Evolutionary conservation across 2,113 vertebrate species (phyloP).

Genomic region (Egretta garzetta): DNA sequence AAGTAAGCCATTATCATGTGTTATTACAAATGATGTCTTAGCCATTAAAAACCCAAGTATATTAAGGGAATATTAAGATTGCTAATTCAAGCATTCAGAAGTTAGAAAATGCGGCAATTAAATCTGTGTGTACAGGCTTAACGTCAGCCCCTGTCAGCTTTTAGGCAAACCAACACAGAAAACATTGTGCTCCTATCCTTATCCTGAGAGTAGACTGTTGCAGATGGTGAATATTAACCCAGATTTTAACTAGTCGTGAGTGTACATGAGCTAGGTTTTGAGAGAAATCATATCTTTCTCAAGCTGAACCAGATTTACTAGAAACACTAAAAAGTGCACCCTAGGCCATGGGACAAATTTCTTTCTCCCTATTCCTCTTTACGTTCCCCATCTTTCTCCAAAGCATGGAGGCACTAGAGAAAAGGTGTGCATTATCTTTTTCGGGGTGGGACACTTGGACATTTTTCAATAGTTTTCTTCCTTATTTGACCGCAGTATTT

Average conservation of each 20-base stretch:
- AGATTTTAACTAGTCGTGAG: neutral
- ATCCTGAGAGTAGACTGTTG: neutral
- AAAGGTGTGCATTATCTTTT: neutral
- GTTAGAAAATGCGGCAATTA: constrained; percentile 44
- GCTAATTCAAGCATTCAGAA: constrained; percentile 49
- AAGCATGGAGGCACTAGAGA: neutral
- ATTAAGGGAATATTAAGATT: constrained; percentile 42
- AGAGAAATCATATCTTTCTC: neutral
- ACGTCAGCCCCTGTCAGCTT: neutral
- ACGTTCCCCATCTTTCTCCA: no score
- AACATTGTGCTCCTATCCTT: neutral
- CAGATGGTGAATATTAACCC: neutral
- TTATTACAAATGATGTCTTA: constrained; percentile 40
- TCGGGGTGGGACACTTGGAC: neutral
- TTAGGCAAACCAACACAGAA: neutral
- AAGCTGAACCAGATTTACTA: neutral
- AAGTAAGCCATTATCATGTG: constrained; percentile 44
- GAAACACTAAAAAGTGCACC: neutral
- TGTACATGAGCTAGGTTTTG: neutral
- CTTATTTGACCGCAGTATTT: neutral
- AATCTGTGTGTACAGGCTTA: neutral
- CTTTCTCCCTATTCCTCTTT: neutral
- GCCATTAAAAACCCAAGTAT: constrained; percentile 20
- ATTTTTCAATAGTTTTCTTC: neutral
- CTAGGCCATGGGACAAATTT: neutral